Evolutionary conservation across 2,113 vertebrate genomes (phyloP).

Genomic region (Xiphophorus couchianus): DNA sequence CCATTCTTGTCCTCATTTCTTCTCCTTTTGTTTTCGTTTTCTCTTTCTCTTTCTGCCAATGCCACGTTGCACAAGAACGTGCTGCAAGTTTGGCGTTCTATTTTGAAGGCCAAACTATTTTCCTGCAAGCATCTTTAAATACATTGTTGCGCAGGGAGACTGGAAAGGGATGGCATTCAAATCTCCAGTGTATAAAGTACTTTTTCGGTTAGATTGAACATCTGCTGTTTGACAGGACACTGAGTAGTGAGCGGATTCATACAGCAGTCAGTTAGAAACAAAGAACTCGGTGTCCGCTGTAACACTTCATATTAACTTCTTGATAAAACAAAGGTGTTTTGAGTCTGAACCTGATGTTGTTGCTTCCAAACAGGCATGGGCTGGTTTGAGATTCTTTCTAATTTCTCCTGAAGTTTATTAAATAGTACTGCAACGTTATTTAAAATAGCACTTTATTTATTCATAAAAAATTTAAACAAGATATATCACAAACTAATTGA

Average conservation of each 20-base stretch:
- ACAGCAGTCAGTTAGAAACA: background rate
- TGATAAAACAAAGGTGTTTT: too few relatives aligned
- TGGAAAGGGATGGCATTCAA: slow-evolving; percentile 3
- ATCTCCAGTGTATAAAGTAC: background rate
- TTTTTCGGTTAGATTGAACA: background rate
- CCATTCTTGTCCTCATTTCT: slow-evolving; percentile 40
- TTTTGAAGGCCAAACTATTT: slow-evolving; percentile 16
- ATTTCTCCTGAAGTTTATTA: too few relatives aligned
- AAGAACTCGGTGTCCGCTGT: background rate
- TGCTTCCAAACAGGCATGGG: too few relatives aligned
- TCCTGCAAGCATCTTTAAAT: background rate
- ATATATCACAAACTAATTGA: background rate
- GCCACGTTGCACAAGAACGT: slow-evolving; percentile 14
- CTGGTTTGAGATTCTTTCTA: too few relatives aligned
- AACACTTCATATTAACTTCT: background rate
- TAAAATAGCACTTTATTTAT: too few relatives aligned
- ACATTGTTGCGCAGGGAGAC: background rate
- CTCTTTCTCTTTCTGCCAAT: background rate
- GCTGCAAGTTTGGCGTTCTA: slow-evolving; percentile 4
- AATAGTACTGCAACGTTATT: too few relatives aligned
- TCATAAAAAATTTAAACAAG: too few relatives aligned
- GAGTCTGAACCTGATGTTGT: too few relatives aligned
- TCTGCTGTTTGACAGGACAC: background rate
- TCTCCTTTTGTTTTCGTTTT: slow-evolving; percentile 1
- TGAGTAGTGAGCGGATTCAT: background rate